These are phyloP conservation scores for Camelus dromedarius DNA, from an alignment of 2,113 vertebrate species.

Conservation along the genomic window DNA sequence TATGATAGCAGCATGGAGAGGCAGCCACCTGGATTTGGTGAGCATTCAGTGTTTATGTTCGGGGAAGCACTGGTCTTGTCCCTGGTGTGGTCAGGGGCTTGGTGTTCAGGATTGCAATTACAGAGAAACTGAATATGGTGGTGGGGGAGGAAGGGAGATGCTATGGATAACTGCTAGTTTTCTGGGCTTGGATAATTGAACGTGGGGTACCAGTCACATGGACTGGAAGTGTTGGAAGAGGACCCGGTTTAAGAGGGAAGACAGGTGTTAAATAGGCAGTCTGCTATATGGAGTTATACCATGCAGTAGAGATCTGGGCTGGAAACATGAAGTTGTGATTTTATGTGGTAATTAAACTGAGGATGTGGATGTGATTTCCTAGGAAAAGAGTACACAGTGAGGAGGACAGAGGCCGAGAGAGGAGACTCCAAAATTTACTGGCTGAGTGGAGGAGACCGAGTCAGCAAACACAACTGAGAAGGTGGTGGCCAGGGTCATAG, in stretches of 20 bases:
- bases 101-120: background rate
- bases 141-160: background rate
- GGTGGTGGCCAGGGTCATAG: background rate
- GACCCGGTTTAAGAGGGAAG: background rate
- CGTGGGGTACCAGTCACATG: background rate
- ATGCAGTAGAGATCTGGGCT: background rate
- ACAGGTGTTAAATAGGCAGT: background rate
- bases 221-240: background rate
- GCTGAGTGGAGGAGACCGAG: background rate
- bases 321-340: background rate
- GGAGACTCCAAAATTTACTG: background rate
- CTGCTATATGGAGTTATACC: background rate
- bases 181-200: background rate
- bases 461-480: background rate
- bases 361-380: background rate
- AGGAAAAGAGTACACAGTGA: background rate
- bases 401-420: background rate
- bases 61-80: background rate
- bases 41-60: background rate
- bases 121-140: background rate
- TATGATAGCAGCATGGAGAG: background rate
- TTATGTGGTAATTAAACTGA: background rate
- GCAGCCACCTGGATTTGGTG: background rate
- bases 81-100: background rate
- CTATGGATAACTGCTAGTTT: background rate